Percentiles rank a stretch among this genome's conserved stretches.
phyloP scores from a whole-genome alignment of 2,113 vertebrate genomes.

The Elachura formosa region DNA sequence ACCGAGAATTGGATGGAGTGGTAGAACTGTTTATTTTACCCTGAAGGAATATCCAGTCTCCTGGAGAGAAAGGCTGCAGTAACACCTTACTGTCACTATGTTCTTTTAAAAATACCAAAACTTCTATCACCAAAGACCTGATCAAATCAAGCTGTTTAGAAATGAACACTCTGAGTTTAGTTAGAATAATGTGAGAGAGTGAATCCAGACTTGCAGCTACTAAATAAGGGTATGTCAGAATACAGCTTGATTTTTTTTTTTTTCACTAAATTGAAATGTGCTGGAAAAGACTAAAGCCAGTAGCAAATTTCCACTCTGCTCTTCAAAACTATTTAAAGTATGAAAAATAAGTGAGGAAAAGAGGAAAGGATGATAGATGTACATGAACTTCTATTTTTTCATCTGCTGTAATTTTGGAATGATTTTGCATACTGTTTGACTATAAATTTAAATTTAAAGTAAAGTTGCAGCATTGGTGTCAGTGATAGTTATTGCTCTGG shows the following conservation, averaged over 20 bases:
- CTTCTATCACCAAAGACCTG: neutral
- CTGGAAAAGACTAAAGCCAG: slow-evolving; percentile 11
- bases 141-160: neutral
- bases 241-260: neutral
- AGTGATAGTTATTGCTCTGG: neutral
- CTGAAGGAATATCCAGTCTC: neutral
- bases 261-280: neutral
- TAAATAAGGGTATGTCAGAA: neutral
- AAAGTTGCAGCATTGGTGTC: neutral
- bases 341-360: neutral
- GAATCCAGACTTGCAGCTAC: neutral
- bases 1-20: fast-evolving
- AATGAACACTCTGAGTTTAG: neutral
- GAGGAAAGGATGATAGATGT: neutral
- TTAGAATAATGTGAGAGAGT: neutral
- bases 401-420: neutral
- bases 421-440: neutral
- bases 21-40: neutral
- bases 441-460: neutral
- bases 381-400: neutral
- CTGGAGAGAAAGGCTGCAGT: neutral
- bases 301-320: neutral
- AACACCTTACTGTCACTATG: neutral
- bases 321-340: neutral
- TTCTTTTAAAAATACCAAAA: neutral